A percentile compares a stretch with the other conserved stretches of the same genome.
phyloP scores from a whole-genome alignment of 2,888 invertebrate species.

The Peribatodes rhomboidaria region DNA sequence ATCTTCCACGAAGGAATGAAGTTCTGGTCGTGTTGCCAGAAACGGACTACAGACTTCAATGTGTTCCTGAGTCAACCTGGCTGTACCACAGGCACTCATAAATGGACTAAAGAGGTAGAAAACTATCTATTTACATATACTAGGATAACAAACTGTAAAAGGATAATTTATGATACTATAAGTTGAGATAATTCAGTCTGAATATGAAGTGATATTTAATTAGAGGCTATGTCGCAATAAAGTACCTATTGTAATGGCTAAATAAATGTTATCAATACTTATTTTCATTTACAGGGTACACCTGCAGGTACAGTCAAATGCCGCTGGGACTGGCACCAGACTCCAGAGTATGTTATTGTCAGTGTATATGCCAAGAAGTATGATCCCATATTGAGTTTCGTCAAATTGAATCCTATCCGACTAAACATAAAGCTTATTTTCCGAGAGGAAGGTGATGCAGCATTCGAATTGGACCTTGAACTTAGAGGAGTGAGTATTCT shows the following conservation, averaged over 20 bases:
- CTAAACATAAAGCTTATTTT: slow-evolving; percentile 92
- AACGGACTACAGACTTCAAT: slow-evolving; percentile 97
- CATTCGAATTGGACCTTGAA: slow-evolving; percentile 92
- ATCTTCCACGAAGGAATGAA: slow-evolving; percentile 99
- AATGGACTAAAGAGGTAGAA: slow-evolving; percentile 92
- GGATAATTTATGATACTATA: no score
- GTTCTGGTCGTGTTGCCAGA: slow-evolving; percentile 98
- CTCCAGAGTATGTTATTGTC: slow-evolving; percentile 92
- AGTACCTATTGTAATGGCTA: neutral
- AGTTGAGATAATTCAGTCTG: no score
- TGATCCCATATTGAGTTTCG: slow-evolving; percentile 90
- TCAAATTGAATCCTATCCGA: slow-evolving; percentile 95
- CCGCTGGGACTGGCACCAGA: slow-evolving; percentile 98
- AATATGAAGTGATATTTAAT: no score
- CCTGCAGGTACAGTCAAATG: slow-evolving; percentile 88
- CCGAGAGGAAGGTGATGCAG: slow-evolving; percentile 90
- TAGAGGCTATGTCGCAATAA: no score
- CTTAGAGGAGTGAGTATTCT: slow-evolving; percentile 90
- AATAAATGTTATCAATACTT: neutral
- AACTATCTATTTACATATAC: neutral
- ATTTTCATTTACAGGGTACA: slow-evolving; percentile 70
- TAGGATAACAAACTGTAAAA: no score
- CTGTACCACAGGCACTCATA: slow-evolving; percentile 93
- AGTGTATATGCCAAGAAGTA: slow-evolving; percentile 97
- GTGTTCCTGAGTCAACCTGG: slow-evolving; percentile 97